Base-by-base conservation (phyloP, 2,888 invertebrate genomes). In the Drosophila emarginata region DNA sequence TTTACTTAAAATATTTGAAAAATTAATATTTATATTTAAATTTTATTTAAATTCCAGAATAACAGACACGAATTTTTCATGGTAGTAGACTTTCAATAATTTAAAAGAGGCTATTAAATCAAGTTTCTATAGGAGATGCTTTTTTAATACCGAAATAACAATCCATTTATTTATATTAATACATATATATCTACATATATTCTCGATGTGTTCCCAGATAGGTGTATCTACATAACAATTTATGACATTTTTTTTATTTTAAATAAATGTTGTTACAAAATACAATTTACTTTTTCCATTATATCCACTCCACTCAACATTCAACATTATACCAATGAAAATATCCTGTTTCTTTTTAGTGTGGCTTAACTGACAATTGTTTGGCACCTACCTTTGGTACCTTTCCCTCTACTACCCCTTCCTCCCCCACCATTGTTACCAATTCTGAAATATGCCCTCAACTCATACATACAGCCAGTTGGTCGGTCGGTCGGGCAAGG, bases 351-450 rank as follows among this genome's bases (percentile, higher is more conserved):
- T 50, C 63, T 53, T 61, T 28, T 23, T 52, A 73, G 40, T 69
- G 59, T 57, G 60, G 73, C 54, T 64, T 59, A 67, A 62, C 68
- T 75, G 79, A 78, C 75, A 77, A 81, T 79, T 75, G 69, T 45
- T 68, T 62, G 65, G 53, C 57, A 68, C 73, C 56, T 45, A 59
- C 39, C 50, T 37, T 52, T 45, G 21, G 40, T 18, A 18, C 45
- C 18, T 18, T 7, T 18, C 2, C 18, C 45, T 14, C 14, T 40
- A n/a, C n/a, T 45, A 2, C 32, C 32, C 9, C 2, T 40, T 18
- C 52, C 14, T 12, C 4, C 7, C 21, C 14, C 39, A 36, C 4
- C n/a, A 23, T 1, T 14, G 39, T 45, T 26, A 14, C 26, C 21
- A 11, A 45, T 39, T 0, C 45, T 15, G 14, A 59, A 45, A 45